These are phyloP conservation scores for Lagopus leucura DNA, from an alignment of 2,113 vertebrate species.

Conservation along the genomic window DNA sequence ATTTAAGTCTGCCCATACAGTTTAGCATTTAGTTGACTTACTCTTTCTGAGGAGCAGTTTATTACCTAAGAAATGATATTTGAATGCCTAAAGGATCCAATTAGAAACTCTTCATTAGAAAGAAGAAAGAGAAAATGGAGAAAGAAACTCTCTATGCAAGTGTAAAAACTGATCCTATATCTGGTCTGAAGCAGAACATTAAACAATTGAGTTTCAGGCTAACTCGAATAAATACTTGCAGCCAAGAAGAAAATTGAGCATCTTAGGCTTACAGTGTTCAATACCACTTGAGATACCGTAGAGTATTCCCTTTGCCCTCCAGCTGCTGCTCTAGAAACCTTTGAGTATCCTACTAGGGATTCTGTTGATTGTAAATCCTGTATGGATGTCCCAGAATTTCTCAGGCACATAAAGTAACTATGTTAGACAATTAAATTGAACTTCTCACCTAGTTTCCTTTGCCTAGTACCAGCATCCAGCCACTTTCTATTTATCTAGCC, in stretches of 20 bases:
- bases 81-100: not conserved
- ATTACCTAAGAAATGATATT: not conserved
- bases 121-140: not conserved
- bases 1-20: not conserved
- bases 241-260: not conserved
- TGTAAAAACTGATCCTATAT: not conserved
- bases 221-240: not conserved
- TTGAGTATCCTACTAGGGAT: not conserved
- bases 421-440: not conserved
- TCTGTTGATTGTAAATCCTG: not conserved
- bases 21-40: not conserved
- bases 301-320: not conserved
- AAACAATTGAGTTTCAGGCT: not conserved
- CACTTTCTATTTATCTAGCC: accelerated
- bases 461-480: not conserved
- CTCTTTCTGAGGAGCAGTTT: not conserved
- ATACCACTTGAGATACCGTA: not conserved
- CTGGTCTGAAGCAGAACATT: not conserved
- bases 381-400: not conserved
- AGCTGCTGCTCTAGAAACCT: not conserved
- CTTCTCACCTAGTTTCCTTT: not conserved
- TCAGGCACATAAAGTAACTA: not conserved
- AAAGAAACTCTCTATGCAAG: not conserved
- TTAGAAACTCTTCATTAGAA: not conserved
- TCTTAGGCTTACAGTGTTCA: not conserved